These are phyloP conservation scores for Eupsittula cactorum DNA, from an alignment of 2,113 vertebrate genomes.

Conservation along the genomic window DNA sequence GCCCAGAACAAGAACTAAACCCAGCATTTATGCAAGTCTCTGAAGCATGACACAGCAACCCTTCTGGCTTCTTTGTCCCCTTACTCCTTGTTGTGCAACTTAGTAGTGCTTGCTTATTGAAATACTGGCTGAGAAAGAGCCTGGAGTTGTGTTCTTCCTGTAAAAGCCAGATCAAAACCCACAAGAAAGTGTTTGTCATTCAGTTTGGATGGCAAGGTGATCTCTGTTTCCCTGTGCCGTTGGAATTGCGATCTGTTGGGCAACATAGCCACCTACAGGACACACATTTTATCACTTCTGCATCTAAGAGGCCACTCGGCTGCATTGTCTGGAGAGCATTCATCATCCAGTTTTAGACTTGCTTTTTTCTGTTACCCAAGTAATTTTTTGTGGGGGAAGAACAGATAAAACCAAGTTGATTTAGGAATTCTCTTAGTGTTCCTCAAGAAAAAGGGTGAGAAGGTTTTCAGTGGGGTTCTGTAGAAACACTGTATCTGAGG, in stretches of 20 bases:
- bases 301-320: neutral
- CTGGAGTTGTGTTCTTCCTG: neutral
- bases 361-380: neutral
- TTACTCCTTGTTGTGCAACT: neutral
- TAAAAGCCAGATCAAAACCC: neutral
- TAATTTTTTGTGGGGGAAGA: neutral
- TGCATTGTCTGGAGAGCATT: neutral
- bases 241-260: neutral
- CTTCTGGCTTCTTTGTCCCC: neutral
- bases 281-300: neutral
- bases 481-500: neutral
- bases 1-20: neutral
- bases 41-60: neutral
- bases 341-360: neutral
- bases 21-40: neutral
- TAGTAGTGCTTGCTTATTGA: neutral
- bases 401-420: neutral
- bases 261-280: slow-evolving; percentile 53
- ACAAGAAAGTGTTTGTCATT: neutral
- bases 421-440: neutral
- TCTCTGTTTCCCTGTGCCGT: neutral
- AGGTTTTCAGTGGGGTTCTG: neutral
- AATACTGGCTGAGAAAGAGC: neutral
- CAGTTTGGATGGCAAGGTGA: neutral
- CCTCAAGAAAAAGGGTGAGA: neutral